A percentile compares a stretch with the other conserved stretches of the same genome.
phyloP scores from a whole-genome alignment of 35 echinoderm and acorn worm genomes.

The Anneissia japonica region DNA sequence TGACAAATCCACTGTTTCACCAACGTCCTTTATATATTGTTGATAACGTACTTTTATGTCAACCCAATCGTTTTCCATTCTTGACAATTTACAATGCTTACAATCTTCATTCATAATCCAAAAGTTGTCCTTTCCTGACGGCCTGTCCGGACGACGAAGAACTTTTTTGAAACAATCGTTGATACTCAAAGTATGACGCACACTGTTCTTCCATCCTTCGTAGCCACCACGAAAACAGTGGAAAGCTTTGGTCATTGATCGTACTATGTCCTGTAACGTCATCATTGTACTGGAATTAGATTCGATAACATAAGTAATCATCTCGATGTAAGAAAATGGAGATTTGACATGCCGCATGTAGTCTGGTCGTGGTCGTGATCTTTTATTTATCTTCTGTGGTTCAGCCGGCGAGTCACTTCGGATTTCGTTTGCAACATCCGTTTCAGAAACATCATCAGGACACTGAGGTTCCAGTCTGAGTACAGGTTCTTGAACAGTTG shows the following conservation, averaged over 20 bases:
- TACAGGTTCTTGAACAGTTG: too few species aligned
- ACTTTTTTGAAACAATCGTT: constrained; percentile 41
- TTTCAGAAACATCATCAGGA: too few species aligned
- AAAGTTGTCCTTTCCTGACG: constrained; percentile 51
- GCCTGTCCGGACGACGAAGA: constrained; percentile 11
- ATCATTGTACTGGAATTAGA: constrained; percentile 40
- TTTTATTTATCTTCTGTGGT: background rate
- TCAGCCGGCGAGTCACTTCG: background rate
- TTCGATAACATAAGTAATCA: constrained; percentile 71
- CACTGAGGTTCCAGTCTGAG: too few species aligned
- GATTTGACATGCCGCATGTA: constrained; percentile 51
- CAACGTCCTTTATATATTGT: background rate
- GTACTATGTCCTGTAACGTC: constrained; percentile 63
- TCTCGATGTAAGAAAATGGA: constrained; percentile 69
- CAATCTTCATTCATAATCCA: constrained; percentile 29
- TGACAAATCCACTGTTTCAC: background rate
- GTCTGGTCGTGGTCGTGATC: constrained; percentile 2
- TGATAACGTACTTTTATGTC: background rate
- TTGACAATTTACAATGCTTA: background rate
- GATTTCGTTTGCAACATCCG: too few species aligned
- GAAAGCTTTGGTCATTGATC: constrained; percentile 30
- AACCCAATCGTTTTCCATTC: background rate
- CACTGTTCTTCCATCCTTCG: constrained; percentile 50
- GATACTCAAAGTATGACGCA: constrained; percentile 37
- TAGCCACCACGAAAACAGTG: constrained; percentile 54